phyloP scores from a whole-genome alignment of 2,113 vertebrate species.

The Clarias gariepinus region DNA sequence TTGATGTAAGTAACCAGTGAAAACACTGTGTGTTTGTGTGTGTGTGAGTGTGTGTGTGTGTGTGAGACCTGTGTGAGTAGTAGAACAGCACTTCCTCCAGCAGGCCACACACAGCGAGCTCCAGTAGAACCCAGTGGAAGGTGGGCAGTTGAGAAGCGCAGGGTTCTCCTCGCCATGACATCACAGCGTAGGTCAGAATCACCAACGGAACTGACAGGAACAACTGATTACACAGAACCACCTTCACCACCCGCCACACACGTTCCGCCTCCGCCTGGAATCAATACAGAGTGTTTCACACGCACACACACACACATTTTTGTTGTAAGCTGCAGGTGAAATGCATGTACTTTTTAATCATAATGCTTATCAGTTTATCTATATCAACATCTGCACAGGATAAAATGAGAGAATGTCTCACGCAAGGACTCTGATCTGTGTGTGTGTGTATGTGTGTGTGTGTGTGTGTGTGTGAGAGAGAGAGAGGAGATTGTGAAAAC shows the following conservation, averaged over 20 bases:
- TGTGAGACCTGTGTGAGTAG: conserved; percentile 84
- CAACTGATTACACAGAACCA: conserved; percentile 75
- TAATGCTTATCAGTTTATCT: not conserved
- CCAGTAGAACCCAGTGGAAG: conserved; percentile 85
- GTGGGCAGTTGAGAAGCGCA: conserved; percentile 83
- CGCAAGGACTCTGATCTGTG: conserved; percentile 2
- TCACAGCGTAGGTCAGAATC: conserved; percentile 66
- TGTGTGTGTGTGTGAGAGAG: not conserved
- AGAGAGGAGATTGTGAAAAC: not conserved
- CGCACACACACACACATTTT: not conserved
- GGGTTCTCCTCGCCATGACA: conserved; percentile 75
- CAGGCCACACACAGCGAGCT: conserved; percentile 76
- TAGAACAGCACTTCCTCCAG: conserved; percentile 89
- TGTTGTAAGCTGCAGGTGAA: not conserved
- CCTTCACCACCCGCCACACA: conserved; percentile 69
- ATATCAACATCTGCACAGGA: not conserved
- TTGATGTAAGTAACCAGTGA: too few relatives aligned
- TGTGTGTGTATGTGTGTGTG: not conserved
- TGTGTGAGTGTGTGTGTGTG: not conserved
- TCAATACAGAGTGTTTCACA: not conserved
- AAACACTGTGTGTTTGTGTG: not conserved
- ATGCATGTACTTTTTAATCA: not conserved
- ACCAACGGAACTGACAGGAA: conserved; percentile 81
- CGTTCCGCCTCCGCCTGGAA: conserved; percentile 81
- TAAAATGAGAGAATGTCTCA: not conserved